Conservation (phyloP, 2,888 invertebrate species). For the Resseliella maxima region DNA sequence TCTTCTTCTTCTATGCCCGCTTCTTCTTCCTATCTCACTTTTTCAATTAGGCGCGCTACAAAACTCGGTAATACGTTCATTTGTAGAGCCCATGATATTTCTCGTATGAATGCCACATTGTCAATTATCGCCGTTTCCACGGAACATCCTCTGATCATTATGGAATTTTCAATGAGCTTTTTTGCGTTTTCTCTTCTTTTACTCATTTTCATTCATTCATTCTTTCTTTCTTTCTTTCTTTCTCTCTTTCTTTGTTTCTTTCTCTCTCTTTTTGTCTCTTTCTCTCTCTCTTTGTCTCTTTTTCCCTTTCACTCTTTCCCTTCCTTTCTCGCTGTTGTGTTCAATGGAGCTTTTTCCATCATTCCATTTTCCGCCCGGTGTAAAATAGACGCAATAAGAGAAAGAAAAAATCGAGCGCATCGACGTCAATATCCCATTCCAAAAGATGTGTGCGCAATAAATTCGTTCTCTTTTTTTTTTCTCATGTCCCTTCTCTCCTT, state of each 20-base stretch:
- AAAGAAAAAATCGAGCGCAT: not conserved
- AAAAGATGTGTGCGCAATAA: too few species aligned
- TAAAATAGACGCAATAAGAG: not conserved
- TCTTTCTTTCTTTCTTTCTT: too few species aligned
- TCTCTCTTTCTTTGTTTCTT: too few species aligned
- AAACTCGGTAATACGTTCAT: constrained; percentile 24
- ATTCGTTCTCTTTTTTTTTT: too few species aligned
- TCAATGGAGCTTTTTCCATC: not conserved
- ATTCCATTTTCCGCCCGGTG: too few species aligned
- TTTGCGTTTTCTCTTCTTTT: not conserved
- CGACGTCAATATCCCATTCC: not conserved
- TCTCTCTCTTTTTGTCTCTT: too few species aligned
- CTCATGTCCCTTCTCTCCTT: too few species aligned
- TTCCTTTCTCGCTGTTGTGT: not conserved
- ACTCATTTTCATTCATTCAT: too few species aligned
- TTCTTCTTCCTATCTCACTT: not conserved
- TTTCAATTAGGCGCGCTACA: not conserved
- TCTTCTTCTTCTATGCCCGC: not conserved
- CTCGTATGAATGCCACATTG: constrained; percentile 18
- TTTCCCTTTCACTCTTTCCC: too few species aligned
- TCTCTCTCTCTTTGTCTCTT: too few species aligned
- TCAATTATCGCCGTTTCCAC: constrained; percentile 14
- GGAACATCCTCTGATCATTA: constrained; percentile 11
- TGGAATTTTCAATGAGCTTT: not conserved
- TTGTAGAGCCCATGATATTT: not conserved